phyloP scores from a whole-genome alignment of 2,888 invertebrate species.

The Hedya salicella region DNA sequence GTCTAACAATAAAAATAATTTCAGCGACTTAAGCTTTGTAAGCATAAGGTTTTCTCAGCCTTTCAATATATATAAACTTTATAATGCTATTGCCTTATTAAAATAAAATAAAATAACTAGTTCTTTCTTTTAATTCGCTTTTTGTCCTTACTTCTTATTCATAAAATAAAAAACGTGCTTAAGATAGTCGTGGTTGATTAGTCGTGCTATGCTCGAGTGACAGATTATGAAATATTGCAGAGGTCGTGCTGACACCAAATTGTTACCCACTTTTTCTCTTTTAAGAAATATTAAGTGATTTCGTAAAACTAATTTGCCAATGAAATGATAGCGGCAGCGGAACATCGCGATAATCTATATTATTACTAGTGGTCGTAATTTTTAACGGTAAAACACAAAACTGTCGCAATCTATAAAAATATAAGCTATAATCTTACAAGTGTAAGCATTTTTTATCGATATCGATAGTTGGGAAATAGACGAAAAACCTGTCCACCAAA shows the following conservation, averaged over 20 bases:
- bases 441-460: too few species aligned
- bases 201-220: constrained; percentile 49
- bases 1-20: too few species aligned
- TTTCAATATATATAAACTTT: not conserved
- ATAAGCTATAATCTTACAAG: too few species aligned
- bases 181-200: constrained; percentile 40
- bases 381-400: too few species aligned
- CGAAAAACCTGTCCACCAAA: too few species aligned
- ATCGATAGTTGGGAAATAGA: too few species aligned
- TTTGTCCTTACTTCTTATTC: constrained; percentile 23
- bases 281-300: constrained; percentile 26
- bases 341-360: not conserved
- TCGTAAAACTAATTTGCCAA: constrained; percentile 22
- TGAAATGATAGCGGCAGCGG: not conserved
- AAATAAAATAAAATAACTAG: not conserved
- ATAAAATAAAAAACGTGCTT: constrained; percentile 31
- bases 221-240: constrained; percentile 58
- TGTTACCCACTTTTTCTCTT: constrained; percentile 43
- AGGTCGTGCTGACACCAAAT: constrained; percentile 46
- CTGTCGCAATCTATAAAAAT: too few species aligned
- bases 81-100: not conserved
- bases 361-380: too few species aligned
- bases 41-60: too few species aligned
- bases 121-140: constrained; percentile 4
- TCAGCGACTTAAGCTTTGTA: too few species aligned